A percentile compares a stretch with the other conserved stretches of the same genome.
These are phyloP conservation scores for Archaeoteleia sp. DNA, from an alignment of 2,888 invertebrate genomes.

Conservation along the genomic window DNA sequence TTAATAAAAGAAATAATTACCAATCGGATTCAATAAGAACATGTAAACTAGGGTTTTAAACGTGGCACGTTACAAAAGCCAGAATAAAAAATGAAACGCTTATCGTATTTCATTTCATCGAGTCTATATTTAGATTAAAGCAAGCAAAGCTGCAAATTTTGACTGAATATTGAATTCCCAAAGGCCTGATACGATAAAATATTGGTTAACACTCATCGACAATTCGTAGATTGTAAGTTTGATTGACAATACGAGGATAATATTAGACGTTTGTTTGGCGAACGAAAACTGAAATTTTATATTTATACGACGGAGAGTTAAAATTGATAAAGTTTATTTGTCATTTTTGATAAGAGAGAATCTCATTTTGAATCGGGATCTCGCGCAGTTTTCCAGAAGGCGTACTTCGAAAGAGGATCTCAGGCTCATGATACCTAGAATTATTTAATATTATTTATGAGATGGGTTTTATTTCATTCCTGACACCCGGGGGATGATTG, in stretches of 20 bases:
- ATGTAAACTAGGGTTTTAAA: too few relatives aligned
- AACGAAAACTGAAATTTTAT: conserved; percentile 37
- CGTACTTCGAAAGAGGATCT: conserved; percentile 22
- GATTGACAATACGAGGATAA: conserved; percentile 46
- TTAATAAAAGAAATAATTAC: too few relatives aligned
- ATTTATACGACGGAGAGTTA: conserved; percentile 33
- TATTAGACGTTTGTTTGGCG: conserved; percentile 19
- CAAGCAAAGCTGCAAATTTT: conserved; percentile 1
- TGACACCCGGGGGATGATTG: conserved; percentile 11
- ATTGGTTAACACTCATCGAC: conserved; percentile 18
- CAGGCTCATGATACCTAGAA: conserved; percentile 25
- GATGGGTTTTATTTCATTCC: conserved; percentile 25
- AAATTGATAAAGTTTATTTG: conserved; percentile 39
- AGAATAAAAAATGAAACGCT: too few relatives aligned
- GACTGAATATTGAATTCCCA: conserved; percentile 41
- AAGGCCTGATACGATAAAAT: conserved; percentile 32
- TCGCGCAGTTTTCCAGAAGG: neutral
- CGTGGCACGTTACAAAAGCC: too few relatives aligned
- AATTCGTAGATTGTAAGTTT: conserved; percentile 28
- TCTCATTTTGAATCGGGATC: neutral
- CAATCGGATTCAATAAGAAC: too few relatives aligned
- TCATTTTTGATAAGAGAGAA: neutral
- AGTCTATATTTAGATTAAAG: conserved; percentile 6
- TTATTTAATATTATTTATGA: conserved; percentile 55
- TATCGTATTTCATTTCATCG: neutral